Evolutionary conservation across 2,888 invertebrate genomes (phyloP).

Genomic region (Cheilosia impressa): DNA sequence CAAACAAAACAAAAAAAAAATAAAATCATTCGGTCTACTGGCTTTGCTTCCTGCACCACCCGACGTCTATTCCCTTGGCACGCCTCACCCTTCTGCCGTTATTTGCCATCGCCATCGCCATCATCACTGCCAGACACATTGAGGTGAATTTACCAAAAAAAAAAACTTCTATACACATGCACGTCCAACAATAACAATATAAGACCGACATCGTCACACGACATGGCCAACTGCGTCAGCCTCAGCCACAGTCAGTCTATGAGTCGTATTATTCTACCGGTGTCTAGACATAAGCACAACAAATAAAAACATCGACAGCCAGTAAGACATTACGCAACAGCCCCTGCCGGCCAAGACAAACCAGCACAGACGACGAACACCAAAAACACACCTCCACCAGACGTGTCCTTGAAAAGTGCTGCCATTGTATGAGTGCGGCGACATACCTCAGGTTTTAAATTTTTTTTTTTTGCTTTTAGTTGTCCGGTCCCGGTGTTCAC

Average conservation of each 20-base stretch:
- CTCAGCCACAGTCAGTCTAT: conserved; percentile 43
- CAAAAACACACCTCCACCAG: conserved; percentile 63
- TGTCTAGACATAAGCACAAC: conserved; percentile 67
- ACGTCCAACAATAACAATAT: conserved; percentile 30
- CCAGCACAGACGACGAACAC: neutral
- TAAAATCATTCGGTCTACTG: conserved; percentile 67
- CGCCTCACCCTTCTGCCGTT: conserved; percentile 15
- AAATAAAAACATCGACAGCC: conserved; percentile 59
- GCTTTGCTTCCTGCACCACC: conserved; percentile 64
- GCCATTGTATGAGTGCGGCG: conserved; percentile 23
- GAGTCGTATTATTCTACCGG: conserved; percentile 41
- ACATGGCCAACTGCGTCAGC: conserved; percentile 62
- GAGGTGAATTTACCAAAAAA: conserved; percentile 60
- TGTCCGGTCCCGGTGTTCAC: conserved; percentile 34
- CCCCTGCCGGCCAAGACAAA: neutral
- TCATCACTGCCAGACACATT: conserved; percentile 43
- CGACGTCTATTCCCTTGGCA: conserved; percentile 24
- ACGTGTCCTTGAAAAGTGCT: conserved; percentile 66
- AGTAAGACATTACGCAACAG: conserved; percentile 66
- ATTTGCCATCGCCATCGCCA: conserved; percentile 34
- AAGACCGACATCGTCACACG: conserved; percentile 28
- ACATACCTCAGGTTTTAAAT: neutral
- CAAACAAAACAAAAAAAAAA: conserved; percentile 18
- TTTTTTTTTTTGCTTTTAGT: conserved; percentile 10
- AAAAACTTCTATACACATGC: conserved; percentile 5